These are phyloP conservation scores for Octodonta nipae DNA, from an alignment of 2,888 invertebrate genomes.

Conservation along the genomic window DNA sequence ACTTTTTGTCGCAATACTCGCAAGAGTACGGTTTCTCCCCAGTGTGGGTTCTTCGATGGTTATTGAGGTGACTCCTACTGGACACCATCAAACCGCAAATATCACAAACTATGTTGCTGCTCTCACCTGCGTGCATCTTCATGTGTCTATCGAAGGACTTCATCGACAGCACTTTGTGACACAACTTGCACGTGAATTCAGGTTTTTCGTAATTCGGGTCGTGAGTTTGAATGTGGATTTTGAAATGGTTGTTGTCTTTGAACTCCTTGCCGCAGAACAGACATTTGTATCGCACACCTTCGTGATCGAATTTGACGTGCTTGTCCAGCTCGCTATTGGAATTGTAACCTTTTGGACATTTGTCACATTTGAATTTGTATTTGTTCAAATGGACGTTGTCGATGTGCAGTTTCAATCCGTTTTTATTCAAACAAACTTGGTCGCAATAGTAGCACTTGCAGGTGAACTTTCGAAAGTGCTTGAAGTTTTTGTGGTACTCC, in stretches of 20 bases:
- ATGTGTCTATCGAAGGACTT: conserved; percentile 12
- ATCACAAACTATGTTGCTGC: conserved; percentile 22
- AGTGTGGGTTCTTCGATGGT: conserved; percentile 16
- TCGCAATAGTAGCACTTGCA: conserved; percentile 17
- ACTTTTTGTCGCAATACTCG: conserved; percentile 11
- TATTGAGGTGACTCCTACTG: conserved; percentile 9
- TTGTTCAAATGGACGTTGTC: conserved; percentile 36
- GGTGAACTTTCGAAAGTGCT: conserved; percentile 13
- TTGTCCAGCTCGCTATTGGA: conserved; percentile 14
- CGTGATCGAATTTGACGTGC: conserved; percentile 20
- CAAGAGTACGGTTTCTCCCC: conserved; percentile 22
- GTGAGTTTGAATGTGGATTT: conserved; percentile 16
- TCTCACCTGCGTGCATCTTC: conserved; percentile 11
- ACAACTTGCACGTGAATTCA: conserved; percentile 13
- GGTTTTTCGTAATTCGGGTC: conserved; percentile 14
- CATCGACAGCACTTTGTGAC: conserved; percentile 11
- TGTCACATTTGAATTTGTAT: conserved; percentile 25
- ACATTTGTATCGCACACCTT: conserved; percentile 19
- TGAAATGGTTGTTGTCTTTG: conserved; percentile 19
- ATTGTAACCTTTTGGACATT: conserved; percentile 20
- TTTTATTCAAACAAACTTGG: conserved; percentile 15
- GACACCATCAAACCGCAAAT: conserved; percentile 24
- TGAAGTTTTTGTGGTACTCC: conserved; percentile 37
- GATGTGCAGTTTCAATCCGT: conserved; percentile 15
- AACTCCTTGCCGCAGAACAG: conserved; percentile 20